These are phyloP conservation scores for Erebia aethiops DNA, from an alignment of 2,888 invertebrate species.

Conservation along the genomic window DNA sequence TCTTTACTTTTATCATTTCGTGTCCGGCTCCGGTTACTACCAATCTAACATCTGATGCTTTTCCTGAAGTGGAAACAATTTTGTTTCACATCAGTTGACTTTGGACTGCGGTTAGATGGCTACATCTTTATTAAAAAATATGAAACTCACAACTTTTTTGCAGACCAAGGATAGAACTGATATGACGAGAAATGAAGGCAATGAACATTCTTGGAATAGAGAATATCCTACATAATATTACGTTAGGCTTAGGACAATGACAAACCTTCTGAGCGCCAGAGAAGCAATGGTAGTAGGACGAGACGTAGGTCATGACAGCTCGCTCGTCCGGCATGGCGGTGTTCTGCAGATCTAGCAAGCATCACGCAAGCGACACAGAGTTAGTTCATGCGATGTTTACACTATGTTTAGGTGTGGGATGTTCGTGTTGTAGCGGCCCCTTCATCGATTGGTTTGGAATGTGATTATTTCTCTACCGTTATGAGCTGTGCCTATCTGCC, in stretches of 20 bases:
- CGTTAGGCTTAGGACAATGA: conserved; percentile 39
- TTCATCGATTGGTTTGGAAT: not conserved
- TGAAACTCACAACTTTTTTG: not conserved
- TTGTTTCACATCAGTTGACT: not conserved
- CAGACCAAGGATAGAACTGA: not conserved
- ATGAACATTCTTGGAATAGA: not conserved
- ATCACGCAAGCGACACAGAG: conserved; percentile 75
- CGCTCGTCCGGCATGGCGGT: conserved; percentile 99
- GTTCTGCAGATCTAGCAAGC: conserved; percentile 95
- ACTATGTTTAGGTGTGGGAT: conserved; percentile 46
- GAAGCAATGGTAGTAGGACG: conserved; percentile 99
- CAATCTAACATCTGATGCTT: not conserved
- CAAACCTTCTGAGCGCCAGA: conserved; percentile 99
- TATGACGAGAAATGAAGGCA: not conserved
- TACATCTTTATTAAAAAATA: not conserved
- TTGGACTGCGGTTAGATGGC: not conserved
- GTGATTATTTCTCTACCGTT: too few species aligned
- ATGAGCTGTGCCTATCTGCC: too few species aligned
- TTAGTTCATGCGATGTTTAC: conserved; percentile 68
- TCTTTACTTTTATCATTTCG: not conserved
- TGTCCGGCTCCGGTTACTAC: not conserved
- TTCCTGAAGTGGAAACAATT: not conserved
- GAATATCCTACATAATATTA: too few species aligned
- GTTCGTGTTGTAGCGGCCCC: conserved; percentile 48
- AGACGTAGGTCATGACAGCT: conserved; percentile 99